These are phyloP conservation scores for Babyrousa celebensis DNA, from an alignment of 2,797 vertebrate genomes.

Conservation along the genomic window DNA sequence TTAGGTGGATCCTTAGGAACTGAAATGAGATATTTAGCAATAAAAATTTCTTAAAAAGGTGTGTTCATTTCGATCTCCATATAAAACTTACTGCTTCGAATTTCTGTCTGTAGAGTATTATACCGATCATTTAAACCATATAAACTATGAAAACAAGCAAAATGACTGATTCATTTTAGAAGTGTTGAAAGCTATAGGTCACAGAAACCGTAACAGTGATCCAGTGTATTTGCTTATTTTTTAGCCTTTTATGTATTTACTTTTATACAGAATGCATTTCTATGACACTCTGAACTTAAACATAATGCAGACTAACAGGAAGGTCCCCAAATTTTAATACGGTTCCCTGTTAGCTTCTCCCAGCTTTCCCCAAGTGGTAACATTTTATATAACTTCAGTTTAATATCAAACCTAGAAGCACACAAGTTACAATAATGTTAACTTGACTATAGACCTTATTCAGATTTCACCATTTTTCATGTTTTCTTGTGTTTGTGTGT, in stretches of 20 bases:
- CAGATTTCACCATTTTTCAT: not conserved
- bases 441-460: not conserved
- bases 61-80: not conserved
- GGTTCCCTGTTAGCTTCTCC: not conserved
- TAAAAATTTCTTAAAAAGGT: not conserved
- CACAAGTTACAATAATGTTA: not conserved
- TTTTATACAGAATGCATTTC: not conserved
- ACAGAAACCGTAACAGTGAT: not conserved
- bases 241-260: not conserved
- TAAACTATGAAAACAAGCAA: not conserved
- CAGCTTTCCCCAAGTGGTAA: not conserved
- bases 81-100: conserved; percentile 19
- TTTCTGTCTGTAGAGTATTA: not conserved
- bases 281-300: not conserved
- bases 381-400: not conserved
- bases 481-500: not conserved
- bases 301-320: conserved; percentile 12
- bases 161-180: not conserved
- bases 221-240: not conserved
- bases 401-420: conserved; percentile 17
- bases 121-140: not conserved
- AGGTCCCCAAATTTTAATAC: not conserved
- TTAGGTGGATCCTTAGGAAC: conserved; percentile 97
- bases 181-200: not conserved
- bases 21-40: conserved; percentile 89